Base-by-base conservation (phyloP, 2,888 invertebrate genomes). In the Scrobipalpa atriplicella region DNA sequence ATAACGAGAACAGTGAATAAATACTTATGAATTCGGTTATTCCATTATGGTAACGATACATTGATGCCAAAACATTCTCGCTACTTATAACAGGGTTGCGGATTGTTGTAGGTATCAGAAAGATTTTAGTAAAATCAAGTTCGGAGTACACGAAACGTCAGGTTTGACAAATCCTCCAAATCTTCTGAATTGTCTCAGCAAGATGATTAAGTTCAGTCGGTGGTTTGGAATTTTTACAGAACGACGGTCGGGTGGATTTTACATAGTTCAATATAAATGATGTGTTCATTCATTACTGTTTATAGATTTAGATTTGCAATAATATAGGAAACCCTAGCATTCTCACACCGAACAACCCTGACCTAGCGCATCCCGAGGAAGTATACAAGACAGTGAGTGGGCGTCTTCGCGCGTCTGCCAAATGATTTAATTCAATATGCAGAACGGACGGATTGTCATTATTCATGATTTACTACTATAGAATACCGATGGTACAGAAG, bases 1-100 rank as follows among this genome's bases (percentile, higher is more conserved):
- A 19, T 19, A 52, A 10, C 16, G 19, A 19, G 29, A 52, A 21
- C 6, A 52, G 21, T 19, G 10, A 19, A 52, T 52, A 51, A 16
- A 51, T 51, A 51, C 54, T n/a, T n/a, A n/a, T n/a, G 21, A 58
- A 36, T 58, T 10, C n/a, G 29, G 29, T 36, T 58, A 58, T 58
- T n/a, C 56, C 36, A 58, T 58, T 58, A 58, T 29, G 2, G 29
- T 29, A 29, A 29, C 56, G 11, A 29, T 36, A 58, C 56, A n/a
- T 29, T 58, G 36, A 29, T 58, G 56, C 56, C 56, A 36, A 19
- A 54, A 21, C 10, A 19, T 19, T 19, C n/a, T 1, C 11, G 6
- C 5, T 3, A 52, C n/a, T n/a, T 19, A 5, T 7, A 52, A 52
- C 16, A 52, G 52, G 52, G 52, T 19, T 52, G 52, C 11, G n/a